Conservation (phyloP, 2,888 invertebrate genomes). For the Trileptium ribeirensis region DNA sequence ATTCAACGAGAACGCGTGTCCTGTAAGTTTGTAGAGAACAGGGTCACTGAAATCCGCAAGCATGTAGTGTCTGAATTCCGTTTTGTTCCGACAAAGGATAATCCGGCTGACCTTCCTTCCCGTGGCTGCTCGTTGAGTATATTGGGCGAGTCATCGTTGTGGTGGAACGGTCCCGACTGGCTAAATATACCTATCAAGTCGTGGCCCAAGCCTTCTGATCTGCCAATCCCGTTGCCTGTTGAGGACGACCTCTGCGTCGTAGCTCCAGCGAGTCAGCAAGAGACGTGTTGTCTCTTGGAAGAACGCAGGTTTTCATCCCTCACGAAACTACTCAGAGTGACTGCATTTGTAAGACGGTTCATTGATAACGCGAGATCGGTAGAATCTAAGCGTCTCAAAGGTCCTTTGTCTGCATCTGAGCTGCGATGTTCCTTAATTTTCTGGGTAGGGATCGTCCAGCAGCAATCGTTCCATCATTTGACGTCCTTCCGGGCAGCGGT, state of each 20-base stretch:
- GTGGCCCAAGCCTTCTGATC: constrained; percentile 1
- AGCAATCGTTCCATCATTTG: not conserved
- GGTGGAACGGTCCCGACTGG: constrained; percentile 42
- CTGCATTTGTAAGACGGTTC: not conserved
- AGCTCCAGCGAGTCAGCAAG: not conserved
- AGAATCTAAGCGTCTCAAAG: not conserved
- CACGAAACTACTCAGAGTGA: not conserved
- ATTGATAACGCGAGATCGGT: not conserved
- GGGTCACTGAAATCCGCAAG: constrained; percentile 37
- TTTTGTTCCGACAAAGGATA: constrained; percentile 37
- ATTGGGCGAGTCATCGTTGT: constrained; percentile 26
- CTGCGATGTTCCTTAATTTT: not conserved
- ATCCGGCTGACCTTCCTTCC: constrained; percentile 43
- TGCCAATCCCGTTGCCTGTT: too few species aligned
- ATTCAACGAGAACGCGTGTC: constrained; percentile 15
- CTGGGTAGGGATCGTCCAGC: not conserved
- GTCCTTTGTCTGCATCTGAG: not conserved
- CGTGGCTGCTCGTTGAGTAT: constrained; percentile 33
- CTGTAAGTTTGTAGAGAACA: constrained; percentile 35
- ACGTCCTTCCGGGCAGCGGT: not conserved
- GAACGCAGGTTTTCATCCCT: not conserved
- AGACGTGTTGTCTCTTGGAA: not conserved
- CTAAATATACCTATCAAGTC: constrained; percentile 10
- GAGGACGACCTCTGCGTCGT: not conserved
- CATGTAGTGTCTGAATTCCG: constrained; percentile 32